Evolutionary conservation across 2,888 invertebrate genomes (phyloP), one percentile per base, ranked within the genome.

Genomic region (Cylloceria caligata): DNA sequence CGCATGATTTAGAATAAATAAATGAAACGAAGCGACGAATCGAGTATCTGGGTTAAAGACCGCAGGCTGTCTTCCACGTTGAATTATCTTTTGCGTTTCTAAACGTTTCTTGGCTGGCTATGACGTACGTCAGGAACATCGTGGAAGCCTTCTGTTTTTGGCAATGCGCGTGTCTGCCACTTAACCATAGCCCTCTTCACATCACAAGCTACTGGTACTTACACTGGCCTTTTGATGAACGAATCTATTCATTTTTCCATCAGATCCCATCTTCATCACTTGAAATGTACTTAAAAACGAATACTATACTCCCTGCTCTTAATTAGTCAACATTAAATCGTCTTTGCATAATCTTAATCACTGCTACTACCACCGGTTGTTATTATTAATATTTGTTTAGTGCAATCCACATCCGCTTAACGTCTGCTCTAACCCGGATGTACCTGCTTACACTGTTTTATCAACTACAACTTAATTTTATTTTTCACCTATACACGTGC

Each of bases 31-130:
- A 76, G 57, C 76, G 30, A 34, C 57, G 49, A 71, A 42, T 67
- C 67, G 78, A 73, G 72, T 87, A 86, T 89, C 65, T 89, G 75
- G 89, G 88, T 87, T 85, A 86, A 87, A 84, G 84, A 86, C 68
- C 81, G 75, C 69, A 68, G 75, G 71, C 74, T 71, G 79, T 80
- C 77, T 74, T 65, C 52, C 11, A 7, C 72, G 72, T 82, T 85
- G 80, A 87, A 87, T 85, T 85, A 86, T 81, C 72, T 76, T 76
- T 72, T 39, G 67, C 39, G 77, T 77, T 82, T 60, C 45, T 80
- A 62, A 57, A 36, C n/a, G 30, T 19, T 49, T 67, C 52, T n/a
- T 45, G 34, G 42, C n/a, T 62, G 69, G 60, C 73, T 49, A 34
- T 84, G 79, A 69, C 75, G 78, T 52, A 71, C 60, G 60, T 77